A percentile compares a stretch with the other conserved stretches of the same genome.
Evolutionary conservation across 2,888 invertebrate genomes (phyloP).

Genomic region (Glaucopsyche alexis): DNA sequence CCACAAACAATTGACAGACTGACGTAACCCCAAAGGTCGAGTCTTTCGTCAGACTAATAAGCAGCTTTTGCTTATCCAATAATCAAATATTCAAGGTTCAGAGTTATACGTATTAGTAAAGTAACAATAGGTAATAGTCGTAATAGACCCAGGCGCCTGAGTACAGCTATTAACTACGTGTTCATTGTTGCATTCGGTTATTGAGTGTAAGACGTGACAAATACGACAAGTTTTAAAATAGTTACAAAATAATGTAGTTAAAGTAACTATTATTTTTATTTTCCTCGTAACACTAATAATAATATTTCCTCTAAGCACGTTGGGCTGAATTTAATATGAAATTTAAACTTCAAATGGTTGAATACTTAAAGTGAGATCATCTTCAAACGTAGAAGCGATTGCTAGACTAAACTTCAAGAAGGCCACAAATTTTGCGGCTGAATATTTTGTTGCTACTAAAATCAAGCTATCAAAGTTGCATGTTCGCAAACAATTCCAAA

Average conservation of each 20-base stretch:
- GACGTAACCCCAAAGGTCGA: conserved; percentile 23
- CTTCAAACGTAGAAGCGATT: too few relatives aligned
- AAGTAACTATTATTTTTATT: too few relatives aligned
- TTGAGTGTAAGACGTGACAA: neutral
- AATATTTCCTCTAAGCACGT: neutral
- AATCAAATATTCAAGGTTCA: conserved; percentile 10
- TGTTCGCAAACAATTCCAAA: neutral
- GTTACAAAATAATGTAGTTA: neutral
- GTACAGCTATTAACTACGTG: neutral
- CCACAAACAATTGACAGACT: conserved; percentile 12
- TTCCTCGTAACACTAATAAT: neutral
- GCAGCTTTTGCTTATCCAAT: conserved; percentile 24
- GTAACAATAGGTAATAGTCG: neutral
- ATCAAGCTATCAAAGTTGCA: neutral
- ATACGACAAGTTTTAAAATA: neutral
- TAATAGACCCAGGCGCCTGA: too few relatives aligned
- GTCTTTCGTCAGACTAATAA: conserved; percentile 17
- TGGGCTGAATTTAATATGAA: too few relatives aligned
- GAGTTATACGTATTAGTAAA: neutral
- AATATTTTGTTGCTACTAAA: neutral
- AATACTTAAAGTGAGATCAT: neutral
- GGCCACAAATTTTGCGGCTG: neutral
- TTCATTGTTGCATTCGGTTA: neutral
- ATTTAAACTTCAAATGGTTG: neutral
- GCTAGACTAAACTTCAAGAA: too few relatives aligned